Base-by-base conservation (phyloP, 2,888 invertebrate species). In the Encarsia formosa region DNA sequence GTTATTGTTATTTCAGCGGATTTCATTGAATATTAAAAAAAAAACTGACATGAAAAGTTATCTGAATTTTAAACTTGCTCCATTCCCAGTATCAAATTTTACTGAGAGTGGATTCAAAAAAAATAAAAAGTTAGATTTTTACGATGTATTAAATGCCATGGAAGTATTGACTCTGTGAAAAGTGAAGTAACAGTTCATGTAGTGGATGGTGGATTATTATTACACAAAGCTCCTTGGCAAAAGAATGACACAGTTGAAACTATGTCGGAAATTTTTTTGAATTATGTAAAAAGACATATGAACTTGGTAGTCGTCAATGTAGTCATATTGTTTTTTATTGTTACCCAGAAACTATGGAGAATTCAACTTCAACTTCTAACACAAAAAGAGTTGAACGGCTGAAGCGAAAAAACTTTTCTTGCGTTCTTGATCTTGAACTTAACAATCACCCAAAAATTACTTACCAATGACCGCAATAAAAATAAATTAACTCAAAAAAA, bases 61-160 rank as follows among this genome's bases (percentile, higher is more conserved):
- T 60, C 57, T 64, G 39, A 53, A 62, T 56, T 62, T 63, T 48
- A 63, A 66, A 53, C 58, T 65, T 53, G 59, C 63, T 54, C 61
- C 65, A 57, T 63, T 60, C 59, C 63, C 64, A 59, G 52, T 62
- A 48, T 62, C 62, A 51, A 57, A 62, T 57, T 63, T 63, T 55
- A 56, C 8, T 13, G 8, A 29, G 13, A 13, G 13, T 29, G 29
- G 29, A 9, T 9, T 29, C 8, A 13, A 9, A 8, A 29, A 29
- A 29, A 29, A 8, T 13, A 8, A 8, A 29, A 29, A 29, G 29
- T 29, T 13, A 9, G 13, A 29, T 9, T 29, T 29, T 13, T 9
- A 9, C 8, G n/a, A n/a, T n/a, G n/a, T n/a, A n/a, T n/a, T n/a
- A n/a, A n/a, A n/a, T 8, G 13, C 29, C 29, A 29, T 29, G 8